Evolutionary conservation across 2,113 vertebrate species (phyloP).

Genomic region (Tor tambroides): DNA sequence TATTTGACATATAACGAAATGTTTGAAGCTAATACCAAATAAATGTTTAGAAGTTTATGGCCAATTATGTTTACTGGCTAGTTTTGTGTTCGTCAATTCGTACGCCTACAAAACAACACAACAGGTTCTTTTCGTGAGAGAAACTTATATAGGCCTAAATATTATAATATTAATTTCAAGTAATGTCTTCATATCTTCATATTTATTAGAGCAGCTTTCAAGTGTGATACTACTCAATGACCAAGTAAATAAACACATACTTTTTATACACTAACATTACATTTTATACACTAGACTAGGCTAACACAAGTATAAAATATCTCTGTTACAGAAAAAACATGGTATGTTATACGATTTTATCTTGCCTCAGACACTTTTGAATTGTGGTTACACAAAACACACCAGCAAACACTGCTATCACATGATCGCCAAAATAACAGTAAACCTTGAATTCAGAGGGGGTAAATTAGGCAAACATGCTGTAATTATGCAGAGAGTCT

Average conservation of each 20-base stretch:
- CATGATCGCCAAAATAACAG: neutral
- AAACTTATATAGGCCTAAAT: no score
- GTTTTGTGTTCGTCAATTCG: neutral
- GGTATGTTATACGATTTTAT: neutral
- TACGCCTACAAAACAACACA: neutral
- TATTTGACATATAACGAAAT: neutral
- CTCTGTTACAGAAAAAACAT: neutral
- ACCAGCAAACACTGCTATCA: neutral
- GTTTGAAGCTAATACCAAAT: neutral
- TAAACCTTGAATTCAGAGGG: neutral
- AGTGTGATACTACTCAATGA: no score
- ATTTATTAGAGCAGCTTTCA: no score
- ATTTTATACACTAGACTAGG: no score
- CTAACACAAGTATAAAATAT: neutral
- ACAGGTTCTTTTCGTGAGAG: no score
- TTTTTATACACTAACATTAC: no score
- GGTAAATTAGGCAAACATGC: conserved; percentile 5
- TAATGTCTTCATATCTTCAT: no score
- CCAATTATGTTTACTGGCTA: neutral
- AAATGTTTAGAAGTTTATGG: neutral
- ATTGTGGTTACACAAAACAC: neutral
- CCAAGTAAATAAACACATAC: no score
- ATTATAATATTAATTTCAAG: no score
- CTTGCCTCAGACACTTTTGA: no score
- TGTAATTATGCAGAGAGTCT: conserved; percentile 13